Base-by-base conservation (phyloP, 2,888 invertebrate genomes). In the Catonia carolina region DNA sequence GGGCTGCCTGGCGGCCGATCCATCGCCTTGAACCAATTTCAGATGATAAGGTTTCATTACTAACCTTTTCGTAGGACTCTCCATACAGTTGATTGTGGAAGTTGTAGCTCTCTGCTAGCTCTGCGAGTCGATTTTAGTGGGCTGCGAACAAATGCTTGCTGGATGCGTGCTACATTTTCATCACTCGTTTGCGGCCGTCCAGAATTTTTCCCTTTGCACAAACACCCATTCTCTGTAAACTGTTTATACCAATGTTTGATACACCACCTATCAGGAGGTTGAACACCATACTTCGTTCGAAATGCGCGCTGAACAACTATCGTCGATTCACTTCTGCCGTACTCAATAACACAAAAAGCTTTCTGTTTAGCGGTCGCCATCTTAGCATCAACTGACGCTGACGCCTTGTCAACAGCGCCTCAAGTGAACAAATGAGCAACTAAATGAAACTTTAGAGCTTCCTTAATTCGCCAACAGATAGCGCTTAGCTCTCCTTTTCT, bases 181-280 rank as follows among this genome's bases (percentile, higher is more conserved):
- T 51, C 36, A 51, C 36, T 51, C 36, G 51, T 51, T 33, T 27
- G 51, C 36, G 51, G 51, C 36, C 51, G 36, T 51, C 51, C 36
- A 17, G 35, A 51, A 36, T 20, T 51, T 51, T 51, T 51, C 37
- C 33, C 53, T 53, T 53, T 53, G 27, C 41, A 53, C 53, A 41
- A 53, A 53, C 41, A 53, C 53, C 39, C 53, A 18, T 41, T 53
- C 41, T 53, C 39, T 53, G 41, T 41, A 22, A 53, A 53, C 53
- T 53, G 53, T 53, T 41, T 36, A 51, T 51, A 51, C 36, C 51
- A 51, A 51, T 36, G 31, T 49, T 49, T 51, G 20, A 51, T 51
- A 51, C 36, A 51, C 51, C 51, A 51, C 36, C 51, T 36, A 51
- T 36, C 51, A 35, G 51, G 51, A 36, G 51, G 17, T 51, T 51